Evolutionary conservation across 2,113 vertebrate species (phyloP).

Genomic region (Eira barbara): DNA sequence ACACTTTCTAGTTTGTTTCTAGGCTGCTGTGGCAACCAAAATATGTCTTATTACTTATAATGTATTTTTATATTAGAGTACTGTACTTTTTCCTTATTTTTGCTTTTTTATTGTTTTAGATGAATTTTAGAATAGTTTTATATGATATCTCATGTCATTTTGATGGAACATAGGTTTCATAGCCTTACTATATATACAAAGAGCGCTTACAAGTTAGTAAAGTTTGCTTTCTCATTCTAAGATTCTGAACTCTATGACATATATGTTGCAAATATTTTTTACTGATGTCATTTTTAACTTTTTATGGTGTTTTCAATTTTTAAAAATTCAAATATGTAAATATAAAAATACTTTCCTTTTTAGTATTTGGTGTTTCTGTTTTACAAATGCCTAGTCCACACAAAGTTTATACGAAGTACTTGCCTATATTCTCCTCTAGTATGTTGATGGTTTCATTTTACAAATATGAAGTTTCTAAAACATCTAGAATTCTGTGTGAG

Average conservation of each 20-base stretch:
- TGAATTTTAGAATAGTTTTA: not conserved
- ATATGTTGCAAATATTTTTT: not conserved
- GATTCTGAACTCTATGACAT: not conserved
- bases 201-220: not conserved
- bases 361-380: not conserved
- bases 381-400: not conserved
- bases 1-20: not conserved
- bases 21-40: not conserved
- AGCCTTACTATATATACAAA: not conserved
- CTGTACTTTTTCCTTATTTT: not conserved
- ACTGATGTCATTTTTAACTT: not conserved
- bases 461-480: not conserved
- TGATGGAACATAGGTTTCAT: not conserved
- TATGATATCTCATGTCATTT: not conserved
- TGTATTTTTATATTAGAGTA: not conserved
- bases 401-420: not conserved
- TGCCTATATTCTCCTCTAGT: not conserved
- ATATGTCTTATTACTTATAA: conserved; percentile 15
- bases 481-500: not conserved
- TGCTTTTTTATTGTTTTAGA: not conserved
- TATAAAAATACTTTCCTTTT: not conserved
- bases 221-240: not conserved
- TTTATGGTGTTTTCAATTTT: not conserved
- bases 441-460: not conserved
- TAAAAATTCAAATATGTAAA: conserved; percentile 5